phyloP scores from a whole-genome alignment of 2,888 invertebrate species.

The Dryomyza anilis region DNA sequence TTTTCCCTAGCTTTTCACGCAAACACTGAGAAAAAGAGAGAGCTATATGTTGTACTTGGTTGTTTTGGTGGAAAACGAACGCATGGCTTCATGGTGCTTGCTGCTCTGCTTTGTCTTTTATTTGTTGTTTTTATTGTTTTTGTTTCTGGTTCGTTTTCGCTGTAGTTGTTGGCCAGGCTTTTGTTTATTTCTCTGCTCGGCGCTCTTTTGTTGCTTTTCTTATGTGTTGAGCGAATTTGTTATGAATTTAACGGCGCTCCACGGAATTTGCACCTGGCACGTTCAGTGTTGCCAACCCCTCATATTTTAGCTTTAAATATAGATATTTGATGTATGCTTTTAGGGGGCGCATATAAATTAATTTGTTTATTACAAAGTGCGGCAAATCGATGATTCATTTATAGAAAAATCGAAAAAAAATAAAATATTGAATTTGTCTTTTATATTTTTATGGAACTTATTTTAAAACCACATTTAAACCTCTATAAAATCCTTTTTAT shows the following conservation, averaged over 20 bases:
- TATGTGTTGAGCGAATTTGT: neutral
- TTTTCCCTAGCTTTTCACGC: neutral
- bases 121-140: conserved; percentile 1
- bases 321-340: neutral
- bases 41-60: too few species aligned
- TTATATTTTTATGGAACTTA: too few species aligned
- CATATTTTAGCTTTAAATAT: neutral
- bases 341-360: too few species aligned
- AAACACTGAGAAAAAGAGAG: too few species aligned
- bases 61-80: neutral
- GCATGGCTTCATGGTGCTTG: neutral
- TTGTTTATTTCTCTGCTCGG: neutral
- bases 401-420: too few species aligned
- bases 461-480: too few species aligned
- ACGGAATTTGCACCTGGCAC: neutral
- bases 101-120: neutral
- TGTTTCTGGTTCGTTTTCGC: neutral
- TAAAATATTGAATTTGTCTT: too few species aligned
- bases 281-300: neutral
- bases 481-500: too few species aligned
- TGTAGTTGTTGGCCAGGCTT: neutral
- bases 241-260: neutral
- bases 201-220: neutral
- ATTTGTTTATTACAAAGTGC: too few species aligned
- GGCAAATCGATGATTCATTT: too few species aligned